Base-by-base conservation (phyloP, 2,797 vertebrate genomes). In the Melanotaenia pygmaea region DNA sequence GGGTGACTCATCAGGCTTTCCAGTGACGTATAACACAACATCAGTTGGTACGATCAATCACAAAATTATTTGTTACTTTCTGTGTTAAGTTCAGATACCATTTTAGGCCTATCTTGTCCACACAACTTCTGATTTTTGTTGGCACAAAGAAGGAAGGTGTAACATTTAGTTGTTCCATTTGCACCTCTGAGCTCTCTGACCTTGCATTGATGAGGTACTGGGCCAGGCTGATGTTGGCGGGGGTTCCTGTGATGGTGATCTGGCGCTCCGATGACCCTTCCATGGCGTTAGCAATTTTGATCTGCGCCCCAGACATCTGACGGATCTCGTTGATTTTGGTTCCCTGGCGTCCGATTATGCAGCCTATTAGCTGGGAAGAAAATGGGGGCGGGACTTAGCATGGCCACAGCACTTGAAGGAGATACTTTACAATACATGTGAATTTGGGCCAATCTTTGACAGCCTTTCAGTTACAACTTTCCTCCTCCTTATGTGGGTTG, bases 251-350 rank as follows among this genome's bases (percentile, higher is more conserved):
- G 94, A 98, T 98, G 94, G 96, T 98, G 81, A 98, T 96, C 92
- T 98, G 97, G 85, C 97, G 96, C 91, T 98, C 97, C 18, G 96
- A 96, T 70, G 96, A 97, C 88, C 97, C 96, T 94, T 98, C 97
- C 18, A 96, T 97, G 93, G 97, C 96, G 0, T 96, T 98, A 91
- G 97, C 97, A 34, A 98, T 98, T 96, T 98, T 98, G 94, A 98
- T 98, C 94, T 98, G 97, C 28, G 97, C 97, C 93, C 97, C 97
- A 88, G 97, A 98, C 96, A 98, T 97, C 95, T 98, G 97, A 91
- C 97, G 96, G 90, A 98, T 98, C 95, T 98, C 97, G 95, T 97
- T 98, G 95, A 98, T 98, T 96, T 98, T 98, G 94, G 96, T 98
- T 90, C 97, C 97, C 93, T 98, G 97, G 90, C 97, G 96, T 93